Percentiles rank a stretch among this genome's conserved stretches.
These are phyloP conservation scores for Cichladusa arquata DNA, from an alignment of 2,113 vertebrate genomes.

Conservation along the genomic window DNA sequence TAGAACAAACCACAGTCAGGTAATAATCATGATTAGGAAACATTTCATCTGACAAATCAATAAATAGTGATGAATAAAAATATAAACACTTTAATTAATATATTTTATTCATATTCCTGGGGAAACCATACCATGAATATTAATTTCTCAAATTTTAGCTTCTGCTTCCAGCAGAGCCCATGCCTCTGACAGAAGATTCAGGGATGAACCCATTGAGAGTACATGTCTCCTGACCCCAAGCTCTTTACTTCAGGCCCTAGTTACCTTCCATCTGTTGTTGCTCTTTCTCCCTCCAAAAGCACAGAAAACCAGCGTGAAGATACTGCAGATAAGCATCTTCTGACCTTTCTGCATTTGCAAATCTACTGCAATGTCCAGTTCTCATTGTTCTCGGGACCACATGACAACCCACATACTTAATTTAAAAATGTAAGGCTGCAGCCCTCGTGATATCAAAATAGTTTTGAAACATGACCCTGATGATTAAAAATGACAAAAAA, in stretches of 20 bases:
- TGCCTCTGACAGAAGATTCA: background rate
- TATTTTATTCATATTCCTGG: background rate
- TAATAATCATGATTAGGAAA: background rate
- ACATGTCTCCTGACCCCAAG: background rate
- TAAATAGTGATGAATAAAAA: background rate
- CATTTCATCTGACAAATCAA: background rate
- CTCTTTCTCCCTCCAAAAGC: background rate
- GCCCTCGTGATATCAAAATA: background rate
- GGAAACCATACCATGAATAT: background rate
- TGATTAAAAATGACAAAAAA: background rate
- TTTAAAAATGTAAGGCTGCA: background rate
- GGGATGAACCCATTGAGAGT: background rate
- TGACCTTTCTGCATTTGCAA: background rate
- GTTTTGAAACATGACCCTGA: background rate
- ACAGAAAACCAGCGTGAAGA: background rate
- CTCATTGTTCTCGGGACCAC: background rate
- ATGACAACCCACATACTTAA: background rate
- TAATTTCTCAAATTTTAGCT: background rate
- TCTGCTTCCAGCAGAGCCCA: background rate
- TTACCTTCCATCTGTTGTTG: background rate
- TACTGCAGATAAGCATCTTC: background rate
- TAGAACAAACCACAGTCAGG: background rate
- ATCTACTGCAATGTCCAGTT: background rate
- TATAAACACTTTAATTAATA: background rate
- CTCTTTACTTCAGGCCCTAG: background rate